These are phyloP conservation scores for Myotis myotis DNA, from an alignment of 2,797 vertebrate genomes.

Conservation along the genomic window DNA sequence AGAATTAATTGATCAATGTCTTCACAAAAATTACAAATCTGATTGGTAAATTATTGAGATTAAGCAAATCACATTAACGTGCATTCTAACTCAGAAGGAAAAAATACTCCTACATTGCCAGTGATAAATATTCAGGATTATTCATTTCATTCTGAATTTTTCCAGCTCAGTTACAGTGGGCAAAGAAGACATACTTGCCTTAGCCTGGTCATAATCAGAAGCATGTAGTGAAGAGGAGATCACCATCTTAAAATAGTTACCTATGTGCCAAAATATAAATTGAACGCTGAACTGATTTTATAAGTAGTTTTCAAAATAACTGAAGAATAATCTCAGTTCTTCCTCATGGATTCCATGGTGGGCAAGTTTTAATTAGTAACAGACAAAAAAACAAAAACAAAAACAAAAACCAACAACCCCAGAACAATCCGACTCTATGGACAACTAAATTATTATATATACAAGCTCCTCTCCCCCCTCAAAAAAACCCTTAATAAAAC, in stretches of 20 bases:
- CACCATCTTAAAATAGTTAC: conserved; percentile 58
- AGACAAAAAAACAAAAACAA: background rate
- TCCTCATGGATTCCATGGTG: background rate
- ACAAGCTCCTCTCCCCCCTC: background rate
- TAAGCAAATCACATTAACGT: conserved; percentile 29
- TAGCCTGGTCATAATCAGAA: conserved; percentile 62
- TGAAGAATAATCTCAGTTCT: background rate
- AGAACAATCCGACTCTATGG: background rate
- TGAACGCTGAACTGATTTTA: conserved; percentile 46
- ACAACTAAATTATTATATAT: background rate
- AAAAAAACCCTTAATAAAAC: background rate
- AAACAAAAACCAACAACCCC: too few relatives aligned
- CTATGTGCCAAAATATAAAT: conserved; percentile 68
- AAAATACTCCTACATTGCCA: conserved; percentile 7
- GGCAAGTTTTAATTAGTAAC: background rate
- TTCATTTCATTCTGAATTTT: conserved; percentile 50
- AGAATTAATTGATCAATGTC: conserved; percentile 19
- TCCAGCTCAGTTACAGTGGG: background rate
- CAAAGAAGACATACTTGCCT: conserved; percentile 65
- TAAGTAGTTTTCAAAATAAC: background rate
- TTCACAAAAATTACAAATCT: conserved; percentile 53
- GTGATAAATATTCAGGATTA: conserved; percentile 56
- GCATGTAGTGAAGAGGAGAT: conserved; percentile 9
- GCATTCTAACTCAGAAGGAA: conserved; percentile 11
- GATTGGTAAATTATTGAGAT: conserved; percentile 55